A percentile compares a stretch with the other conserved stretches of the same genome.
Evolutionary conservation across 2,113 vertebrate species (phyloP).

Genomic region (Crotalus helleri): DNA sequence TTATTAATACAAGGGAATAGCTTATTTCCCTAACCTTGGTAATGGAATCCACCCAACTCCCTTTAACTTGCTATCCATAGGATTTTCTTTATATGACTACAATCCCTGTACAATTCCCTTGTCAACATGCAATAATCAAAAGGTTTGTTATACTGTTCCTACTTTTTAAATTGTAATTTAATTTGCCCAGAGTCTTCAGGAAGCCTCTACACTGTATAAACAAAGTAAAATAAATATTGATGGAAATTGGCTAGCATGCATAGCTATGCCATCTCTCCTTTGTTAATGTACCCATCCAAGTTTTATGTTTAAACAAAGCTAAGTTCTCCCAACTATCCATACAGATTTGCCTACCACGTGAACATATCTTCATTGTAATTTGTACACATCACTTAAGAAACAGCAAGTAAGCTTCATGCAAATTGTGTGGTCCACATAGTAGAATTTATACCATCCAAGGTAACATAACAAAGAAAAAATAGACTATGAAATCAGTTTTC

Average conservation of each 20-base stretch:
- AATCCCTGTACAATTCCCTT: neutral
- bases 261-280: neutral
- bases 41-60: neutral
- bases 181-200: neutral
- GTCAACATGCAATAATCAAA: neutral
- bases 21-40: neutral
- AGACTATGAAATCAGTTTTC: neutral
- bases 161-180: neutral
- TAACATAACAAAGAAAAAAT: neutral
- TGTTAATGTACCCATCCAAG: neutral
- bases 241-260: neutral
- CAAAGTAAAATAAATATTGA: neutral
- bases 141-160: neutral
- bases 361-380: neutral
- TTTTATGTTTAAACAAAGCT: neutral
- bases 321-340: neutral
- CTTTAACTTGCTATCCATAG: neutral
- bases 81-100: neutral
- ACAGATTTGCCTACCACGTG: neutral
- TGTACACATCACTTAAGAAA: neutral
- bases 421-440: neutral
- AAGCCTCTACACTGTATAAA: neutral
- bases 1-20: neutral
- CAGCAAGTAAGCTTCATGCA: neutral
- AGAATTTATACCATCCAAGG: neutral